These are phyloP conservation scores for Gastracanthus pulcherrimus DNA, from an alignment of 2,888 invertebrate genomes.

Conservation along the genomic window DNA sequence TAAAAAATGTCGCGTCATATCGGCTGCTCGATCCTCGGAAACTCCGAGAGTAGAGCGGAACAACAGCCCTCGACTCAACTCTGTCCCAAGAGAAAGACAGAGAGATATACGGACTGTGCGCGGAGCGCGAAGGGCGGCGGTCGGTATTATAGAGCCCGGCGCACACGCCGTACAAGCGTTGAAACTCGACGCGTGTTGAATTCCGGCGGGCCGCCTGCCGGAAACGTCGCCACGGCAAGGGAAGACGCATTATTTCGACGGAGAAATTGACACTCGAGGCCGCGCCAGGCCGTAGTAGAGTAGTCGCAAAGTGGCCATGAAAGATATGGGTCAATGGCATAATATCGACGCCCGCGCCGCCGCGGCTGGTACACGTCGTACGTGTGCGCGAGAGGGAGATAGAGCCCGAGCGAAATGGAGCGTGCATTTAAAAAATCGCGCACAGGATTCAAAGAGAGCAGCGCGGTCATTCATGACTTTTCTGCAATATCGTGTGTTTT, in stretches of 20 bases:
- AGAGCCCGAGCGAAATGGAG: conserved; percentile 39
- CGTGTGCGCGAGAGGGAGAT: not conserved
- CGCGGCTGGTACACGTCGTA: not conserved
- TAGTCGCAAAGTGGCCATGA: conserved; percentile 57
- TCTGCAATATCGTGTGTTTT: not conserved
- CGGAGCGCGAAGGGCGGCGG: not conserved
- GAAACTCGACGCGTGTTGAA: not conserved
- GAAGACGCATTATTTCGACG: conserved; percentile 49
- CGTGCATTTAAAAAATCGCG: conserved; percentile 3
- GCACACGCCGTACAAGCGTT: not conserved
- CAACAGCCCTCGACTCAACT: not conserved
- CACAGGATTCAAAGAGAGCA: no score
- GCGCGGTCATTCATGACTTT: not conserved
- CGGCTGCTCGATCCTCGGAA: no score
- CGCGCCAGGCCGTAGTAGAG: not conserved
- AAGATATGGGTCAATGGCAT: conserved; percentile 65
- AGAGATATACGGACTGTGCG: no score
- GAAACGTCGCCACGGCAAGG: conserved; percentile 5
- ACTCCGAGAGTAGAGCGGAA: not conserved
- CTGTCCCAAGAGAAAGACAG: not conserved
- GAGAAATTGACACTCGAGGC: conserved; percentile 55
- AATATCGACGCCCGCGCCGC: conserved; percentile 50
- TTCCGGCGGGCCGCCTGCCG: conserved; percentile 15
- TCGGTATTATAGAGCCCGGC: not conserved
- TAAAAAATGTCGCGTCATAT: not conserved